Evolutionary conservation across 2,113 vertebrate species (phyloP), one percentile per base, ranked within the genome.

Genomic region (Ageneiosus marmoratus): DNA sequence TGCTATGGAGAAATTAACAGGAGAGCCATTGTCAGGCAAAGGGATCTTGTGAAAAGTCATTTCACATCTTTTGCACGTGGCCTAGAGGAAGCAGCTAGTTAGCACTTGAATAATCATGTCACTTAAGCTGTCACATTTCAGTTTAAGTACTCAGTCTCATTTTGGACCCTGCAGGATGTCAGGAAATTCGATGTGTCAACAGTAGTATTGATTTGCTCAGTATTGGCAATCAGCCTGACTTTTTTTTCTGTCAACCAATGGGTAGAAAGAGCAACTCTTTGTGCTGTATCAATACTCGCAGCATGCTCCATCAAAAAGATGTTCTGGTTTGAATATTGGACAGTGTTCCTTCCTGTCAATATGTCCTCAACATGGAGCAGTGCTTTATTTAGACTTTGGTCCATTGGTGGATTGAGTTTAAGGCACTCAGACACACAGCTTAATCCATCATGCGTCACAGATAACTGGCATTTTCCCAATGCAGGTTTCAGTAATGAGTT

Each of bases 171-270:
- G 56, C 53, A 63, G 85, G 80, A 83, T 51, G 48, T 81, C n/a
- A 55, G 70, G 46, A 79, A 83, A 83, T 88, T 46, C 76, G 69
- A 78, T 86, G 74, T 70, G 74, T 65, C 79, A 83, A 86, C 83
- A 86, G 80, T 65, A 55, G 70, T 86, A 88, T 86, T 84, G 87
- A 88, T 88, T 81, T 81, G 46, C 73, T 77, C 27, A 41, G 55
- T 83, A 83, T 83, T 65, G 80, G 80, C 78, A 83, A 79, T 86
- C 85, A 85, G 82, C 80, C 72, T 83, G 80, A 70, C 63, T 84
- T 86, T 84, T 86, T 62, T 83, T 83, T 81, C 82, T 50, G 81
- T 85, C 81, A 73, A 78, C 74, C 58, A 63, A 82, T 78, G 78
- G 86, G 74, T 81, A 50, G 73, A 77, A 29, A 15, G 29, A 82